phyloP scores from a whole-genome alignment of 2,888 invertebrate species.

The Acleris cristana region DNA sequence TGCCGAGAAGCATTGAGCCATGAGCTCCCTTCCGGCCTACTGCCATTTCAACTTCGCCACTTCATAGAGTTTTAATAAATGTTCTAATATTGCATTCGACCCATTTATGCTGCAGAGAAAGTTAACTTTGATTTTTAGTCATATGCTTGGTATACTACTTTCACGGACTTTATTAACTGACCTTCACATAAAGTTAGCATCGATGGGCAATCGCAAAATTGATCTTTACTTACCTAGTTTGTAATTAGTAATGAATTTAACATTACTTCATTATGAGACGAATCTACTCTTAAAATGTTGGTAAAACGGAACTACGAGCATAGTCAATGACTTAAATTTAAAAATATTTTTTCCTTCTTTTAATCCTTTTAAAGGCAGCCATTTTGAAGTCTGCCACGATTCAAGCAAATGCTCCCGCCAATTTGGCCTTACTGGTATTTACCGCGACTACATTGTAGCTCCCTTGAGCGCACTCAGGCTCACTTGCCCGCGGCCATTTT shows the following conservation, averaged over 20 bases:
- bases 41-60: slow-evolving; percentile 10
- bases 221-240: too few species aligned
- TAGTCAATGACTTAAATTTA: too few species aligned
- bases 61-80: not conserved
- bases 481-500: slow-evolving; percentile 31
- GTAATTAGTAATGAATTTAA: too few species aligned
- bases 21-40: slow-evolving; percentile 7
- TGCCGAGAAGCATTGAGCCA: slow-evolving; percentile 13
- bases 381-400: not conserved
- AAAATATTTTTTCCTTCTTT: not conserved
- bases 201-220: too few species aligned
- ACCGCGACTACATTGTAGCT: slow-evolving; percentile 26
- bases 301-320: too few species aligned
- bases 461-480: slow-evolving; percentile 31
- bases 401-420: slow-evolving; percentile 8
- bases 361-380: slow-evolving; percentile 1
- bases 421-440: slow-evolving; percentile 21
- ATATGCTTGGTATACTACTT: not conserved
- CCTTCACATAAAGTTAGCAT: too few species aligned
- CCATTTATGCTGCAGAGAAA: not conserved
- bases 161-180: too few species aligned
- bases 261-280: too few species aligned
- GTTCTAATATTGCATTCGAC: not conserved
- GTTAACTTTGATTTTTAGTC: not conserved
- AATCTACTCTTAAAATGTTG: too few species aligned